Percentiles rank a stretch among this genome's conserved stretches.
These are phyloP conservation scores for Cydia splendana DNA, from an alignment of 1,140 invertebrate genomes.

Conservation along the genomic window DNA sequence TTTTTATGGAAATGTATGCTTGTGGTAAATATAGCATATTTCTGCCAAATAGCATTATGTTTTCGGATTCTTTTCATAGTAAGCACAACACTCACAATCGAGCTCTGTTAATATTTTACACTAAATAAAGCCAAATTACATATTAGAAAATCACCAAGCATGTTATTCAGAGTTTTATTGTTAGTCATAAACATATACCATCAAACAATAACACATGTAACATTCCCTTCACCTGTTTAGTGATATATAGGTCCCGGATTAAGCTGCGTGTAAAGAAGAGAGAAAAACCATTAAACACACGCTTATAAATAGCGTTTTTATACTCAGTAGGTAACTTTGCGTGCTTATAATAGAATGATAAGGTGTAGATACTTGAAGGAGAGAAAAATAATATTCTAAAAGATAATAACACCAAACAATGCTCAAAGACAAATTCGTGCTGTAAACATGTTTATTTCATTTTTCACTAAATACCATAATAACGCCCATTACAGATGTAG, in stretches of 20 bases:
- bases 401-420: not conserved
- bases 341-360: constrained; percentile 36
- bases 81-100: not conserved
- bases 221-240: constrained; percentile 79
- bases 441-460: too few species aligned
- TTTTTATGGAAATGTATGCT: not conserved
- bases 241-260: constrained; percentile 81
- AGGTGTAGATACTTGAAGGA: constrained; percentile 30
- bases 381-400: constrained; percentile 6
- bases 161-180: constrained; percentile 1
- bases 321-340: constrained; percentile 6
- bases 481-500: too few species aligned
- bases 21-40: not conserved
- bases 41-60: too few species aligned
- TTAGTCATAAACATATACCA: constrained; percentile 36
- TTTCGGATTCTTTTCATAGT: not conserved
- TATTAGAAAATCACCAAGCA: not conserved
- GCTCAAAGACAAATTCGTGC: not conserved
- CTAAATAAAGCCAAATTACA: not conserved
- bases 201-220: constrained; percentile 61
- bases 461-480: too few species aligned
- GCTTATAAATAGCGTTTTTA: not conserved
- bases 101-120: not conserved
- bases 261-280: constrained; percentile 80
- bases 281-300: constrained; percentile 49